Evolutionary conservation across 1,140 invertebrate genomes (phyloP).

Genomic region (Gryllus bimaculatus): DNA sequence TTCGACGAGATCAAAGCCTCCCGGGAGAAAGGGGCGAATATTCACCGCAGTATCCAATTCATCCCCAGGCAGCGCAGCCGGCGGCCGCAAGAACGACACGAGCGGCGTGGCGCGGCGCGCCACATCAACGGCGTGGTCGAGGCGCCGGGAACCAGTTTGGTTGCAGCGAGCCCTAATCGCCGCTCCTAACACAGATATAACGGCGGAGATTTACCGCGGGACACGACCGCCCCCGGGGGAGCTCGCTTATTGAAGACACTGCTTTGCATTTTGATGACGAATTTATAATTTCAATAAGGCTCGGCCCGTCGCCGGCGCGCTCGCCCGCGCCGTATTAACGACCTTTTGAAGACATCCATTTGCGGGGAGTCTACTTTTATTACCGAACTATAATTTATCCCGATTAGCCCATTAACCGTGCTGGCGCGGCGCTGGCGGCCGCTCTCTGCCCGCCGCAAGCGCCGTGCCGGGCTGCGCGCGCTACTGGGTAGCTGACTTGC

Average conservation of each 20-base stretch:
- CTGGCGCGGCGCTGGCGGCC: no score
- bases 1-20: no score
- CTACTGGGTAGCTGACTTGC: no score
- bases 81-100: no score
- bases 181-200: neutral
- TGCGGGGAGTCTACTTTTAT: neutral
- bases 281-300: slow-evolving; percentile 6
- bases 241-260: neutral
- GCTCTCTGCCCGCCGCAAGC: no score
- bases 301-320: neutral
- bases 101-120: no score
- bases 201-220: neutral
- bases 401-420: neutral
- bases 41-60: no score
- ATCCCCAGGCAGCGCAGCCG: no score
- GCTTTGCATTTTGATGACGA: slow-evolving; percentile 1
- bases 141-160: neutral
- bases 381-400: neutral
- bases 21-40: no score
- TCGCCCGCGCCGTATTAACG: neutral
- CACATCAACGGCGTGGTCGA: no score
- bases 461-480: no score
- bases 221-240: neutral
- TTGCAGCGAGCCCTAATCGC: neutral
- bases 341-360: slow-evolving; percentile 1